Conservation (phyloP, 1,140 invertebrate genomes). For the Ridgeia piscesae region DNA sequence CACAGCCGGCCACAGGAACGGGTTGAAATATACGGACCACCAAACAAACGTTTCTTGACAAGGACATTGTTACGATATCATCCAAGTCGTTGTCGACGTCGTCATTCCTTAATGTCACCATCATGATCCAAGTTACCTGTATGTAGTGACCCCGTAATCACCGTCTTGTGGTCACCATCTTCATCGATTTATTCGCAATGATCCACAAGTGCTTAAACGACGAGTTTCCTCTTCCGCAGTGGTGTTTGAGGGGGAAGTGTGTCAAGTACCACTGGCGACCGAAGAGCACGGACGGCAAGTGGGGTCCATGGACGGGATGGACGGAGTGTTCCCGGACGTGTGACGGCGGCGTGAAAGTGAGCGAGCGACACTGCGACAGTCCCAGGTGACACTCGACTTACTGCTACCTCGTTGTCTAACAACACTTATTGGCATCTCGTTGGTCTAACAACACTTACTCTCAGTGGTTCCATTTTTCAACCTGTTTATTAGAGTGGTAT, state of each 20-base stretch:
- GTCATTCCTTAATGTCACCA: background rate
- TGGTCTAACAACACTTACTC: background rate
- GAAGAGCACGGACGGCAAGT: slow-evolving; percentile 73
- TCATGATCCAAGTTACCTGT: background rate
- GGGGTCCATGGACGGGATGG: slow-evolving; percentile 79
- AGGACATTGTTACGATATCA: background rate
- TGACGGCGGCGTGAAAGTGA: slow-evolving; percentile 80
- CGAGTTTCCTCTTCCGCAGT: slow-evolving; percentile 56
- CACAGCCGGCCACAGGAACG: no score
- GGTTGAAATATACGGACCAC: no score
- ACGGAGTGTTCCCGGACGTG: slow-evolving; percentile 79
- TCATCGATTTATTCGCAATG: background rate
- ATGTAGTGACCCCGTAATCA: no score
- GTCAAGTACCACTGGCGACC: slow-evolving; percentile 59
- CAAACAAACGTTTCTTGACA: no score
- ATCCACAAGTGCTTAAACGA: background rate
- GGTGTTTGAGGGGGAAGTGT: slow-evolving; percentile 82
- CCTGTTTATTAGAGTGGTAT: background rate
- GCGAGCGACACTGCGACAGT: slow-evolving; percentile 75
- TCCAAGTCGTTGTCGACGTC: background rate
- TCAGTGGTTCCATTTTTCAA: background rate
- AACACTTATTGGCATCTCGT: background rate
- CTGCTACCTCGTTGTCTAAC: background rate
- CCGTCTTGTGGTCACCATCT: background rate
- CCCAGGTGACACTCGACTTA: slow-evolving; percentile 64